Evolutionary conservation across 2,797 vertebrate species (phyloP).

Genomic region (Ctenosaura bakeri): DNA sequence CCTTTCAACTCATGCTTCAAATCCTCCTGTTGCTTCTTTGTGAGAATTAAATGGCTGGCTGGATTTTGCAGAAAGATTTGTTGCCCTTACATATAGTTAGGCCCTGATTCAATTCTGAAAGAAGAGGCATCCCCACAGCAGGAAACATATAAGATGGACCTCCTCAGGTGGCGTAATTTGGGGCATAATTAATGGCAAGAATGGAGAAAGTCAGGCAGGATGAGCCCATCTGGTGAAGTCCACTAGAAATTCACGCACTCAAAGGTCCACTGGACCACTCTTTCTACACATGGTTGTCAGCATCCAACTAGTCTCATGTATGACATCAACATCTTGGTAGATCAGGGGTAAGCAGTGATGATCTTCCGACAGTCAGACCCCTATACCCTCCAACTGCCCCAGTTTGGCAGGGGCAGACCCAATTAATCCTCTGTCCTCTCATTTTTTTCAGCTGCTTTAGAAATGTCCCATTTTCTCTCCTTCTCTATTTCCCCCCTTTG

Average conservation of each 20-base stretch:
- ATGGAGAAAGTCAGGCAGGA: too few species aligned
- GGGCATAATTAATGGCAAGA: neutral
- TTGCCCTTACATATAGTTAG: neutral
- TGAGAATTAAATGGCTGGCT: neutral
- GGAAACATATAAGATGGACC: neutral
- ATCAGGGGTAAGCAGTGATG: too few species aligned
- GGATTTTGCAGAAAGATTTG: neutral
- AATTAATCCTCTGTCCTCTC: too few species aligned
- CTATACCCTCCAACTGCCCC: too few species aligned
- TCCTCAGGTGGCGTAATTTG: neutral
- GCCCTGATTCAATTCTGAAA: neutral
- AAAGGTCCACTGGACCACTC: neutral
- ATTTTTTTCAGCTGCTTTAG: too few species aligned
- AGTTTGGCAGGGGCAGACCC: too few species aligned
- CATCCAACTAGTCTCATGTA: neutral
- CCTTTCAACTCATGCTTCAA: neutral
- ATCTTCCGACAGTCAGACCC: too few species aligned
- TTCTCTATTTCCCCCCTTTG: too few species aligned
- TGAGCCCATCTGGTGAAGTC: neutral
- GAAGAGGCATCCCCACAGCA: neutral
- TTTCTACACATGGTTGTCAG: neutral
- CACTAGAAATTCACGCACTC: neutral
- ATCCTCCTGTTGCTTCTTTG: neutral
- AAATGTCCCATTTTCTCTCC: too few species aligned
- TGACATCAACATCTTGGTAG: too few species aligned